Percentiles rank a stretch among this genome's conserved stretches.
These are phyloP conservation scores for Dinoponera quadriceps DNA, from an alignment of 1,140 invertebrate genomes.

Conservation along the genomic window DNA sequence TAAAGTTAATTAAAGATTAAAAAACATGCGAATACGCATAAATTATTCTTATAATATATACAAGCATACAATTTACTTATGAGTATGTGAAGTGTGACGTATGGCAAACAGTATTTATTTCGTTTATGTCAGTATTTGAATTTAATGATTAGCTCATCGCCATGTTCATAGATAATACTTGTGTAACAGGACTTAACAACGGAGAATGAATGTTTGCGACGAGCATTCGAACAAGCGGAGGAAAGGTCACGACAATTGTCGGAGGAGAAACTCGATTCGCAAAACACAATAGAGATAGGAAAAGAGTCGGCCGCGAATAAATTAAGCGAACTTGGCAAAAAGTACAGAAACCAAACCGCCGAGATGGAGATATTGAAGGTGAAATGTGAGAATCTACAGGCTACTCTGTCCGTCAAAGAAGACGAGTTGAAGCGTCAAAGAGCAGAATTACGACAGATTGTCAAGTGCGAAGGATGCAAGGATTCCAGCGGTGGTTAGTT, in stretches of 20 bases:
- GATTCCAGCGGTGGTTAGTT: constrained; percentile 20
- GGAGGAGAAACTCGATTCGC: constrained; percentile 19
- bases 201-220: constrained; percentile 80
- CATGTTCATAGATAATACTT: not conserved
- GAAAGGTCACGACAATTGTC: constrained; percentile 55
- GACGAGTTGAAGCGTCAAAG: constrained; percentile 63
- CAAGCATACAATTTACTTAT: not conserved
- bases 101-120: not conserved
- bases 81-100: not conserved
- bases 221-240: constrained; percentile 67
- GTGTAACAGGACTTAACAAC: constrained; percentile 78
- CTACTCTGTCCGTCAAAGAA: constrained; percentile 68
- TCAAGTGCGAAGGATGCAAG: not conserved
- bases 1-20: too few species aligned
- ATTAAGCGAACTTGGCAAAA: constrained; percentile 85
- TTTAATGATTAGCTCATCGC: not conserved
- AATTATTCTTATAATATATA: not conserved
- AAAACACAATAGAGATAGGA: constrained; percentile 36
- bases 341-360: constrained; percentile 82
- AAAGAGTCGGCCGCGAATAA: constrained; percentile 79
- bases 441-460: constrained; percentile 33
- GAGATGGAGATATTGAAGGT: constrained; percentile 82
- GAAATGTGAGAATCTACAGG: constrained; percentile 79
- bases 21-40: too few species aligned
- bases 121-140: not conserved